Percentiles rank a stretch among this genome's conserved stretches.
Evolutionary conservation across 2,888 invertebrate species (phyloP).

Genomic region (Mythimna albipuncta): DNA sequence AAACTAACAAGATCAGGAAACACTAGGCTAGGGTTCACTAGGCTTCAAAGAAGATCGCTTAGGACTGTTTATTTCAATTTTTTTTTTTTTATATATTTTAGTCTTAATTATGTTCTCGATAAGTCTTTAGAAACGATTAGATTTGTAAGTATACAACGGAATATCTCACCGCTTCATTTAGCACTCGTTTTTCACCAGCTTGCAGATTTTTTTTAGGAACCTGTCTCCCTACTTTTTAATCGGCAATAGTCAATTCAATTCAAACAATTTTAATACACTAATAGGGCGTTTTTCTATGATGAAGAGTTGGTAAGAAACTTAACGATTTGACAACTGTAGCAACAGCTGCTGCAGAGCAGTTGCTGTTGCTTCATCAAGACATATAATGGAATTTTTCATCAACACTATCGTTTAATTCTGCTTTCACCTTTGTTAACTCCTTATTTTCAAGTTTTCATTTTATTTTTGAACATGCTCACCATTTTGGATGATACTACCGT

Average conservation of each 20-base stretch:
- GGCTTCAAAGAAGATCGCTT: conserved; percentile 13
- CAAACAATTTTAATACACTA: too few relatives aligned
- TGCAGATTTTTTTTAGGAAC: conserved; percentile 8
- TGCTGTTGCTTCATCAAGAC: background rate
- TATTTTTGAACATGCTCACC: background rate
- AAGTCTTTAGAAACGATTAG: conserved; percentile 34
- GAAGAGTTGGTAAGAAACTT: too few relatives aligned
- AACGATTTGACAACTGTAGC: background rate
- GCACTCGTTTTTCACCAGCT: conserved; percentile 31
- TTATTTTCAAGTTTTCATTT: background rate
- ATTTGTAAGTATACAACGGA: conserved; percentile 29
- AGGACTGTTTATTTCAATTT: background rate
- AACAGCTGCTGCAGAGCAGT: too few relatives aligned
- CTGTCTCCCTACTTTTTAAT: background rate
- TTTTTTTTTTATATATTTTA: background rate
- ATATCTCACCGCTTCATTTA: conserved; percentile 46
- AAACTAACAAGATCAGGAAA: too few relatives aligned
- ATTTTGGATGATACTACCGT: background rate
- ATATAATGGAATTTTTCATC: background rate
- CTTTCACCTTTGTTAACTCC: background rate
- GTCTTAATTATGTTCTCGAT: conserved; percentile 15
- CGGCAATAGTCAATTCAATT: too few relatives aligned
- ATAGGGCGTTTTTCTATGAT: too few relatives aligned
- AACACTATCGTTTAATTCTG: background rate
- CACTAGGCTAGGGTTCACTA: too few relatives aligned